Conservation (phyloP, 2,113 vertebrate genomes). For the Mormyrus iriodes region DNA sequence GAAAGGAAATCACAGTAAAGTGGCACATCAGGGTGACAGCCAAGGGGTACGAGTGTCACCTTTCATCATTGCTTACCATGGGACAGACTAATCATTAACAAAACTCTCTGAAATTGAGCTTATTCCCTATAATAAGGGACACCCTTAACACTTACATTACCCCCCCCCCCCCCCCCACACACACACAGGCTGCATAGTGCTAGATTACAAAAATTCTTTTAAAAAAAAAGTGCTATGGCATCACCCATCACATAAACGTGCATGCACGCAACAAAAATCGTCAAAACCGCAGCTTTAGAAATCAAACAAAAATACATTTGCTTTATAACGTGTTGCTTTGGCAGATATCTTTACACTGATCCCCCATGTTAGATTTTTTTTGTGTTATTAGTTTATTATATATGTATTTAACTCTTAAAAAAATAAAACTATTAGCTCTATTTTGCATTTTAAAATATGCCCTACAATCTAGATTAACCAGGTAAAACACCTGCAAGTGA, state of each 20-base stretch:
- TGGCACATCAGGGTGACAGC: background rate
- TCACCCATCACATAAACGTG: constrained; percentile 5
- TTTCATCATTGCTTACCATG: too few species aligned
- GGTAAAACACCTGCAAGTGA: constrained; percentile 40
- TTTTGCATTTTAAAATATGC: constrained; percentile 45
- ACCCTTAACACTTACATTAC: background rate
- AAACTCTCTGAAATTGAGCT: background rate
- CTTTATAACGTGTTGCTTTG: constrained; percentile 25
- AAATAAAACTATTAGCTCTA: constrained; percentile 48
- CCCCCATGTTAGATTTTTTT: constrained; percentile 23
- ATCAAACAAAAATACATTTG: constrained; percentile 11
- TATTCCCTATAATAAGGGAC: background rate
- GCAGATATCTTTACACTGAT: constrained; percentile 23
- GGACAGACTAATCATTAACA: background rate
- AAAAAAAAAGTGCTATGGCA: background rate
- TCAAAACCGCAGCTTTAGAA: constrained; percentile 21
- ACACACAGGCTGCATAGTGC: background rate
- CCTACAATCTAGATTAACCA: constrained; percentile 31
- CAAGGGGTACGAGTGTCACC: background rate
- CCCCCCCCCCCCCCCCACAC: background rate
- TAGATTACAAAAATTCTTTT: background rate
- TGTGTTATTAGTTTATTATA: constrained; percentile 35
- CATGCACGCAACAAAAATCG: background rate
- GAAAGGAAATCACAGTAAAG: background rate
- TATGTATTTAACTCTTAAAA: constrained; percentile 36